phyloP scores from a whole-genome alignment of 2,888 invertebrate genomes.

The Rosalia funebris region DNA sequence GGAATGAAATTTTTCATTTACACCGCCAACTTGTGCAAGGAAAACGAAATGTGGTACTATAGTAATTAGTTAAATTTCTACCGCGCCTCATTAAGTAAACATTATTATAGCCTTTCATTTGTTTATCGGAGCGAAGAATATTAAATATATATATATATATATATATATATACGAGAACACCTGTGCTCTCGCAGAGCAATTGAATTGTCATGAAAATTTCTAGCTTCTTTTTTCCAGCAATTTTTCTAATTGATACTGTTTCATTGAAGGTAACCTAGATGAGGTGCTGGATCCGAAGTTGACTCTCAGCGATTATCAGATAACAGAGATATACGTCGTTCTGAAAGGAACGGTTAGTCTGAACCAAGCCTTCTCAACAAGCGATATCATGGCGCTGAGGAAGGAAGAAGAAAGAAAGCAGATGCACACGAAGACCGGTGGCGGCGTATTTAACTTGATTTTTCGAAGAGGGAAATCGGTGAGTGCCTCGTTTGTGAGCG shows the following conservation, averaged over 20 bases:
- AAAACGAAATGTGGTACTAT: neutral
- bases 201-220: conserved; percentile 22
- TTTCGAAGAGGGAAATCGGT: conserved; percentile 64
- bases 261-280: conserved; percentile 68
- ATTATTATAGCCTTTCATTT: conserved; percentile 22
- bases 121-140: conserved; percentile 16
- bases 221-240: conserved; percentile 14
- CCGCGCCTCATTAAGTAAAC: conserved; percentile 26
- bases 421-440: conserved; percentile 64
- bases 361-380: conserved; percentile 62
- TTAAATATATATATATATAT: conserved; percentile 15
- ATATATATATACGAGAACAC: too few species aligned
- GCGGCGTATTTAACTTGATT: conserved; percentile 67
- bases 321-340: conserved; percentile 73
- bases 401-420: conserved; percentile 69
- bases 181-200: neutral
- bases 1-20: conserved; percentile 1
- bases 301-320: conserved; percentile 72
- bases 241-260: conserved; percentile 10
- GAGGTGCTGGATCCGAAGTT: conserved; percentile 69
- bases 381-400: conserved; percentile 69
- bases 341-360: conserved; percentile 66
- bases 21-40: neutral
- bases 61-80: conserved; percentile 14
- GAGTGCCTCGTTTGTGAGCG: too few species aligned